phyloP scores from a whole-genome alignment of 2,113 vertebrate genomes.

The Anhinga anhinga region DNA sequence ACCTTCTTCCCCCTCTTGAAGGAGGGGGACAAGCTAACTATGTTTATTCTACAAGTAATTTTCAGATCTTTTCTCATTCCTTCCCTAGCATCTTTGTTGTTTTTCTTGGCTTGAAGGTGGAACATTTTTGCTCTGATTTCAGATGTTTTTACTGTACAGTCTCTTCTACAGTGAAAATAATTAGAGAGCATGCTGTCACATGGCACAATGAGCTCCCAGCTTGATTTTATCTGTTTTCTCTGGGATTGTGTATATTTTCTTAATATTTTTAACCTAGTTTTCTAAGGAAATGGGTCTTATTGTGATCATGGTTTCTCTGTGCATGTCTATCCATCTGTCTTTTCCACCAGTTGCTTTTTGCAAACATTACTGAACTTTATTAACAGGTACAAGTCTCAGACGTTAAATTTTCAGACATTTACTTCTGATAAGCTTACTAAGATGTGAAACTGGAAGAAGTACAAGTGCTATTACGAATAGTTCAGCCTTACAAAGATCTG shows the following conservation, averaged over 20 bases:
- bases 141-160: slow-evolving; percentile 28
- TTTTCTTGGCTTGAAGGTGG: slow-evolving; percentile 29
- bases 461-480: background rate
- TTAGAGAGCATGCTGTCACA: slow-evolving; percentile 18
- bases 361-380: background rate
- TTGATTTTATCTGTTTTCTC: slow-evolving; percentile 23
- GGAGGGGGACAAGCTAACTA: background rate
- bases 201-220: background rate
- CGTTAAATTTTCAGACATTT: background rate
- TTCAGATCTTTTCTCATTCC: slow-evolving; percentile 11
- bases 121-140: slow-evolving; percentile 38
- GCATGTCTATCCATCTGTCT: background rate
- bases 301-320: background rate
- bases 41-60: background rate
- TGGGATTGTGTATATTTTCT: background rate
- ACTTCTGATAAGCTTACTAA: background rate
- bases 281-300: background rate
- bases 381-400: background rate
- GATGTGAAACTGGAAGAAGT: background rate
- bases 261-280: background rate
- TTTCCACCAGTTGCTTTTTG: background rate
- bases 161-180: slow-evolving; percentile 22
- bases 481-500: background rate
- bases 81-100: slow-evolving; percentile 6
- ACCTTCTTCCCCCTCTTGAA: background rate